A percentile compares a stretch with the other conserved stretches of the same genome.
Conservation (phyloP, 2,888 invertebrate species). For the Scaptomyza parva region DNA sequence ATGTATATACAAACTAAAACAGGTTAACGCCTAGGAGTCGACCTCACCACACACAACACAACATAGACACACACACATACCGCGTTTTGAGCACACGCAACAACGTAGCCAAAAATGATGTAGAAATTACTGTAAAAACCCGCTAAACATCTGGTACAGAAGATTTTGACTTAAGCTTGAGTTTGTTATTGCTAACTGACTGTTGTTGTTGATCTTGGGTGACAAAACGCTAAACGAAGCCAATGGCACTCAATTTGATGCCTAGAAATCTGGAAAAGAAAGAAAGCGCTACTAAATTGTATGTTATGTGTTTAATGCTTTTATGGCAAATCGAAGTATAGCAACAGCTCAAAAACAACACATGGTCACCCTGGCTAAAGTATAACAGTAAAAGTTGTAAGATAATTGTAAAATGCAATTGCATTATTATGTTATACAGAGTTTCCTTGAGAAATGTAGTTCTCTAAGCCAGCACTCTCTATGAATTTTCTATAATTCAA, state of each 20-base stretch:
- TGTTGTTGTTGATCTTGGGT: constrained; percentile 35
- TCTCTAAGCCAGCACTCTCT: too few relatives aligned
- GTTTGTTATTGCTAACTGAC: constrained; percentile 13
- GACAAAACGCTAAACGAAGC: constrained; percentile 71
- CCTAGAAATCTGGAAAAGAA: constrained; percentile 34
- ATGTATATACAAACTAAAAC: constrained; percentile 24
- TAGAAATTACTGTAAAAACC: constrained; percentile 54
- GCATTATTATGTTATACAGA: neutral
- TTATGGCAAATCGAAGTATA: constrained; percentile 62
- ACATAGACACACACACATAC: constrained; percentile 3
- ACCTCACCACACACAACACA: neutral
- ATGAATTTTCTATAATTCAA: too few relatives aligned
- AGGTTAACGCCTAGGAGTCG: constrained; percentile 16
- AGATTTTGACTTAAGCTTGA: constrained; percentile 17
- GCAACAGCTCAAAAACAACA: constrained; percentile 6
- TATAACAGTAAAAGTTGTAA: neutral
- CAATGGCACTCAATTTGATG: constrained; percentile 19
- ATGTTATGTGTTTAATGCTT: constrained; percentile 35
- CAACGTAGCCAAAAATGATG: constrained; percentile 47
- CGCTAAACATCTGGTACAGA: constrained; percentile 18
- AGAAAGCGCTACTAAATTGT: constrained; percentile 49
- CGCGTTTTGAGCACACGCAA: constrained; percentile 54
- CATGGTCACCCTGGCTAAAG: constrained; percentile 13
- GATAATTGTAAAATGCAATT: neutral
- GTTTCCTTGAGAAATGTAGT: too few relatives aligned